Base-by-base conservation (phyloP, 53 echinoderm and acorn worm genomes). In the Echinometra lucunter region DNA sequence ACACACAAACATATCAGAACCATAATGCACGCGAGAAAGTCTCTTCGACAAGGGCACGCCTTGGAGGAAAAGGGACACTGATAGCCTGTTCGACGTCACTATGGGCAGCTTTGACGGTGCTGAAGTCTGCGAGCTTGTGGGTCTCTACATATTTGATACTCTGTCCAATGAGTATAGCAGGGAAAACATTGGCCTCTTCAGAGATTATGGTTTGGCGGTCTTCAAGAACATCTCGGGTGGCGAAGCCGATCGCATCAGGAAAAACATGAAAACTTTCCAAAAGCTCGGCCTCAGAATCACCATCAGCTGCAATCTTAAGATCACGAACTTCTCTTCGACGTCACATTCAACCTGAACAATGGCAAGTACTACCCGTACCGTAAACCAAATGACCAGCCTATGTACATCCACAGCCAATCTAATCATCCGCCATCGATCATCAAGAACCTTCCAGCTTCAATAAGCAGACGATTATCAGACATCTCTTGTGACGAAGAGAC, bases 41-140 rank as follows among this genome's bases (percentile, higher is more conserved):
- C n/a, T n/a, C n/a, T n/a, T n/a, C n/a, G n/a, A n/a, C n/a, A n/a
- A n/a, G n/a, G n/a, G n/a, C n/a, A n/a, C n/a, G n/a, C n/a, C n/a
- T n/a, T n/a, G n/a, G n/a, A n/a, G n/a, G n/a, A n/a, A n/a, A n/a
- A n/a, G n/a, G n/a, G n/a, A n/a, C n/a, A n/a, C n/a, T n/a, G n/a
- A n/a, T n/a, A n/a, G n/a, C n/a, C n/a, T n/a, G n/a, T 93, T 92
- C 44, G 93, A 93, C 44, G 88, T 95, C n/a, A 88, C 95, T 23
- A 95, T 93, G 93, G 95, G 95, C 35, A 88, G 55, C 34, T 95
- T 88, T 57, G 93, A 95, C 45, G 92, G 95, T 15, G 93, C 89
- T 16, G 95, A 95, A 28, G 57, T 93, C 10, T 93, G 93, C 23
- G 93, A 95, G 89, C 88, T 93, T 8, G 95, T 95, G 0, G 93